Evolutionary conservation across 1,140 invertebrate genomes (phyloP).

Genomic region (Heliconius nattereri): DNA sequence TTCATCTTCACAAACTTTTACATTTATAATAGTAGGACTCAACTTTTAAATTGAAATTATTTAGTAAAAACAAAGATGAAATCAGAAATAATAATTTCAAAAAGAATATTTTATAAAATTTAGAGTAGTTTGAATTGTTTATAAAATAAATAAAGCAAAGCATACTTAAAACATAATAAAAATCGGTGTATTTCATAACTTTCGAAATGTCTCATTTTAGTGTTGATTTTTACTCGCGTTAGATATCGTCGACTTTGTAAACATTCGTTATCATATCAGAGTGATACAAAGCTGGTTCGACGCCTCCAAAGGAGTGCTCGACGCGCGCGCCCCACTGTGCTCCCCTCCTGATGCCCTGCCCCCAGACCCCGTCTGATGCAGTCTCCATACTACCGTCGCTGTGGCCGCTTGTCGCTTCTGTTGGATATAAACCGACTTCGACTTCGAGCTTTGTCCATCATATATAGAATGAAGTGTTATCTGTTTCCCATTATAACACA

Average conservation of each 20-base stretch:
- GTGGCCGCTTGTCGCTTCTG: conserved; percentile 45
- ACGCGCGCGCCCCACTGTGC: conserved; percentile 66
- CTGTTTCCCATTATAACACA: conserved; percentile 42
- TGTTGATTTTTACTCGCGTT: conserved; percentile 31
- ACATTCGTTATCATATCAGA: conserved; percentile 77
- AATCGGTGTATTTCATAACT: background rate
- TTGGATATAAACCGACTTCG: conserved; percentile 56
- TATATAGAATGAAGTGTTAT: conserved; percentile 63
- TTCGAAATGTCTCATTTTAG: background rate
- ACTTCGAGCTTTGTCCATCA: conserved; percentile 68
- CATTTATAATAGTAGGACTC: too few relatives aligned
- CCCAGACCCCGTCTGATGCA: conserved; percentile 63
- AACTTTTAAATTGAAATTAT: too few relatives aligned
- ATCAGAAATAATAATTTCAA: too few relatives aligned
- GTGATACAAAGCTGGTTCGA: conserved; percentile 71
- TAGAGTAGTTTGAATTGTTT: too few relatives aligned
- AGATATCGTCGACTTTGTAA: conserved; percentile 64
- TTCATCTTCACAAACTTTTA: too few relatives aligned
- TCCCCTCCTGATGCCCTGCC: conserved; percentile 48
- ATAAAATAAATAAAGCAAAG: too few relatives aligned
- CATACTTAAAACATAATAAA: too few relatives aligned
- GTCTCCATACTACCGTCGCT: conserved; percentile 54
- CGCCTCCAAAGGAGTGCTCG: conserved; percentile 60
- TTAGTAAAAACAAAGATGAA: too few relatives aligned
- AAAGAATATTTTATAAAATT: too few relatives aligned